These are phyloP conservation scores for Listronotus oregonensis DNA, from an alignment of 1,140 invertebrate genomes.

Conservation along the genomic window DNA sequence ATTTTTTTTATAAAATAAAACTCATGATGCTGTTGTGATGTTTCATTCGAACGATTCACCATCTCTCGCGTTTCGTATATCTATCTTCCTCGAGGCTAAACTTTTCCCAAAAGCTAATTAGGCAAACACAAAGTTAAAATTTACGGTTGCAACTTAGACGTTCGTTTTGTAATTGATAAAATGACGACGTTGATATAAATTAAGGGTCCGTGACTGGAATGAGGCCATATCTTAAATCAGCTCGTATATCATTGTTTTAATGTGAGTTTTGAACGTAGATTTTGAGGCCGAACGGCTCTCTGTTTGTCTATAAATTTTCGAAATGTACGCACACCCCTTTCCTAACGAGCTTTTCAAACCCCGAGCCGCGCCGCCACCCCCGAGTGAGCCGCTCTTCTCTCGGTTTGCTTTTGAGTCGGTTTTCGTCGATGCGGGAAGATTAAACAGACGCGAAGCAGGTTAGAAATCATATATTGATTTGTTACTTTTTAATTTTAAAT, in stretches of 20 bases:
- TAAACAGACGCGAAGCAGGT: constrained; percentile 30
- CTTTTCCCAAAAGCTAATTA: constrained; percentile 39
- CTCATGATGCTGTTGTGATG: too few relatives aligned
- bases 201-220: constrained; percentile 55
- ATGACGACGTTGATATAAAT: constrained; percentile 57
- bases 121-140: constrained; percentile 51
- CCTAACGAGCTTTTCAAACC: constrained; percentile 39
- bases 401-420: constrained; percentile 34
- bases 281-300: constrained; percentile 50
- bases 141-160: constrained; percentile 48
- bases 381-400: constrained; percentile 15
- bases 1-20: too few relatives aligned
- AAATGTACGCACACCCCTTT: constrained; percentile 46
- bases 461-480: constrained; percentile 32
- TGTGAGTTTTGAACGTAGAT: constrained; percentile 54
- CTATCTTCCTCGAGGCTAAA: constrained; percentile 11
- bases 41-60: background rate
- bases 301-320: constrained; percentile 54
- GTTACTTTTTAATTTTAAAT: constrained; percentile 16
- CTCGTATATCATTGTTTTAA: constrained; percentile 56
- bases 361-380: constrained; percentile 7
- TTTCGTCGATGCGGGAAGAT: constrained; percentile 36
- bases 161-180: constrained; percentile 56
- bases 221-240: constrained; percentile 55
- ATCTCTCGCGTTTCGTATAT: background rate